A percentile compares a stretch with the other conserved stretches of the same genome.
Conservation (phyloP, 2,888 invertebrate species). For the Napeogenes sylphis region DNA sequence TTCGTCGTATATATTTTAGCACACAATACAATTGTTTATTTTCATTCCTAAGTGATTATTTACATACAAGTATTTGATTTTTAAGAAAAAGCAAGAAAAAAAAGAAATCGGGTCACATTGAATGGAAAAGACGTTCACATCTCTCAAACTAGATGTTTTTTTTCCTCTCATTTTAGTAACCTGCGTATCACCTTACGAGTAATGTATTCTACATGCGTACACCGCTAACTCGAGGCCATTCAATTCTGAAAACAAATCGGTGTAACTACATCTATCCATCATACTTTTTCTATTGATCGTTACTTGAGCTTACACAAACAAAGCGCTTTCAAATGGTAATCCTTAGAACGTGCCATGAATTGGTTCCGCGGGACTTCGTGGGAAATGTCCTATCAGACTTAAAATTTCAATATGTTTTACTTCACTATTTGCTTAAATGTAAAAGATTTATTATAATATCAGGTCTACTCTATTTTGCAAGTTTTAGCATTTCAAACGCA, state of each 20-base stretch:
- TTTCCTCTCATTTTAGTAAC: slow-evolving; percentile 12
- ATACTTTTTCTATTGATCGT: slow-evolving; percentile 71
- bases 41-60: background rate
- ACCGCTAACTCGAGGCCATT: slow-evolving; percentile 65
- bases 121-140: slow-evolving; percentile 5
- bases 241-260: slow-evolving; percentile 72
- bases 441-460: background rate
- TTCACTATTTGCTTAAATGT: slow-evolving; percentile 15
- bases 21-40: background rate
- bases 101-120: slow-evolving; percentile 5
- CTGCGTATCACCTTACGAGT: slow-evolving; percentile 27
- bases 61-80: background rate
- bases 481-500: too few species aligned
- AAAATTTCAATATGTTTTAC: slow-evolving; percentile 22
- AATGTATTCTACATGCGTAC: slow-evolving; percentile 70
- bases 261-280: slow-evolving; percentile 67
- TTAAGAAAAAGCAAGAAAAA: background rate
- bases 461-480: background rate
- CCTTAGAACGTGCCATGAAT: slow-evolving; percentile 66
- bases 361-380: slow-evolving; percentile 66
- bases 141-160: slow-evolving; percentile 12
- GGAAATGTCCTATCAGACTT: slow-evolving; percentile 48
- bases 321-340: slow-evolving; percentile 74
- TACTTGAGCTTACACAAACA: slow-evolving; percentile 69
- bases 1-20: too few species aligned